phyloP scores from a whole-genome alignment of 2,797 vertebrate genomes.

The Rousettus madagascariensis region DNA sequence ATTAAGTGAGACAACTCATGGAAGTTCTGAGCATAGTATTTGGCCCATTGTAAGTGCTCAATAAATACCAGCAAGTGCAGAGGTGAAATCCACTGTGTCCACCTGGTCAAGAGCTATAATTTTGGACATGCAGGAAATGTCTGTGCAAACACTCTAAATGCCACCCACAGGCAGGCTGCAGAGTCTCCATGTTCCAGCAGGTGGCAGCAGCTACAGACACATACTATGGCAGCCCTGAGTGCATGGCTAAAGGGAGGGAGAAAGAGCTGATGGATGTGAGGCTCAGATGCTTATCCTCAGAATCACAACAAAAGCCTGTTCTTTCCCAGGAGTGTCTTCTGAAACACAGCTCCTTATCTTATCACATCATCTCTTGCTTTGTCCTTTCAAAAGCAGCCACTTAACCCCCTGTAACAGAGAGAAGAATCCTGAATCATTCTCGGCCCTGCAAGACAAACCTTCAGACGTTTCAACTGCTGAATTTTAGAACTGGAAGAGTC shows the following conservation, averaged over 20 bases:
- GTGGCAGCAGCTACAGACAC: constrained; percentile 66
- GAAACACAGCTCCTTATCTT: constrained; percentile 70
- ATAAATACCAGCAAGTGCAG: background rate
- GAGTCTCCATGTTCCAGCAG: background rate
- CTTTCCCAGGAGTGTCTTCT: constrained; percentile 13
- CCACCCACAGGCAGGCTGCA: background rate
- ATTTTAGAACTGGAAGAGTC: background rate
- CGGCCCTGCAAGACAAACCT: background rate
- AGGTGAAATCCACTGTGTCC: background rate
- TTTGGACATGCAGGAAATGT: background rate
- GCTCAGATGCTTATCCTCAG: constrained; percentile 45
- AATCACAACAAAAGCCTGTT: constrained; percentile 68
- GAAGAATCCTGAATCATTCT: background rate
- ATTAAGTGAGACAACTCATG: background rate
- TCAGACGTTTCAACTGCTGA: background rate
- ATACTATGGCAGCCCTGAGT: fast-evolving
- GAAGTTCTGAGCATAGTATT: background rate
- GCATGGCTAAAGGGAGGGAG: fast-evolving
- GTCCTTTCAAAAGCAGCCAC: constrained; percentile 62
- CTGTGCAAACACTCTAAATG: fast-evolving
- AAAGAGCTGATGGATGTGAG: background rate
- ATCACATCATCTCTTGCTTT: constrained; percentile 63
- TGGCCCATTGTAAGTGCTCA: background rate
- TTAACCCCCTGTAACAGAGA: constrained; percentile 52
- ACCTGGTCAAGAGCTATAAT: background rate